A percentile compares a stretch with the other conserved stretches of the same genome.
Conservation (phyloP, 2,888 invertebrate species). For the Lordiphosa andalusiaca region DNA sequence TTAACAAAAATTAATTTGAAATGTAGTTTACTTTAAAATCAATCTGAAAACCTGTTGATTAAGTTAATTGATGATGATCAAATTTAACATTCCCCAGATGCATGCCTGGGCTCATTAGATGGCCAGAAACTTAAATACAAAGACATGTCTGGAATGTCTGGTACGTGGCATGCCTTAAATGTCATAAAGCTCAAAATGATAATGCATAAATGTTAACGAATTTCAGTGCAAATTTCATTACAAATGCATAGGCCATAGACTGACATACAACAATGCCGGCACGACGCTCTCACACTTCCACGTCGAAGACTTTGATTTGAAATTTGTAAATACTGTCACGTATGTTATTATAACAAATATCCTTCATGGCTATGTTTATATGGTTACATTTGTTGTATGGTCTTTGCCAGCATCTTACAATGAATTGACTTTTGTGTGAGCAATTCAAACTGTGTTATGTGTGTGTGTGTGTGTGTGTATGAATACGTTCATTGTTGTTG, state of each 20-base stretch:
- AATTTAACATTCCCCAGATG: too few species aligned
- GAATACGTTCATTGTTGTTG: constrained; percentile 3
- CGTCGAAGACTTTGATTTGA: constrained; percentile 61
- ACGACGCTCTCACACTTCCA: constrained; percentile 3
- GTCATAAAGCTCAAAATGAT: constrained; percentile 48
- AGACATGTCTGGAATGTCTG: constrained; percentile 1
- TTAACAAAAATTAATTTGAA: too few species aligned
- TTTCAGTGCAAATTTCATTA: constrained; percentile 60
- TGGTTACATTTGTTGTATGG: constrained; percentile 27
- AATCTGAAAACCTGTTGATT: constrained; percentile 4
- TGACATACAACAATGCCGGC: constrained; percentile 38
- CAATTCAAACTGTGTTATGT: constrained; percentile 44
- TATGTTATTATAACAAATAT: constrained; percentile 73
- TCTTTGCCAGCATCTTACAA: constrained; percentile 28
- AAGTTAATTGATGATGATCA: not conserved
- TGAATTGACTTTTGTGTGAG: constrained; percentile 71
- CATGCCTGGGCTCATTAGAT: too few species aligned
- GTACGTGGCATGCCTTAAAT: constrained; percentile 18
- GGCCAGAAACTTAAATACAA: too few species aligned
- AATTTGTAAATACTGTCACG: constrained; percentile 74
- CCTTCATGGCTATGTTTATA: constrained; percentile 71
- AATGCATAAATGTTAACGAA: constrained; percentile 61
- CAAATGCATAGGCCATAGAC: constrained; percentile 52
- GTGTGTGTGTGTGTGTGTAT: too few species aligned
- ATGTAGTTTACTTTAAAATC: too few species aligned